Evolutionary conservation across 1,140 invertebrate genomes (phyloP).

Genomic region (Brachionus rubens): DNA sequence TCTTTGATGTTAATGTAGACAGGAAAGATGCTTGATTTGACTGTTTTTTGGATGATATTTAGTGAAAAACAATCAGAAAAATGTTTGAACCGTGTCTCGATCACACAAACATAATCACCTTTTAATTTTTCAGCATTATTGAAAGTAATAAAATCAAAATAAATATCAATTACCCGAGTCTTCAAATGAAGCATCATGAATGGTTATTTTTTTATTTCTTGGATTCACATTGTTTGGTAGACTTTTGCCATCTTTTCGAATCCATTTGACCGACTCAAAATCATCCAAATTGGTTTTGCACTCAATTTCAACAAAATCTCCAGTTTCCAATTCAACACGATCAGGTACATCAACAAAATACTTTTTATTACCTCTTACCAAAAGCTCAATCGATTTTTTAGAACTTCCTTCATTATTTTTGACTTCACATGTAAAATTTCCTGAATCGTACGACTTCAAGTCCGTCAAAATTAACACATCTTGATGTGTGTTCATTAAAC

Average conservation of each 20-base stretch:
- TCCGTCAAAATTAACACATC: background rate
- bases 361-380: background rate
- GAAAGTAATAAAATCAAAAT: no score
- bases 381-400: background rate
- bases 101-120: background rate
- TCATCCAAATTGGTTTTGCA: background rate
- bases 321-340: background rate
- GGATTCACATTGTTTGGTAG: background rate
- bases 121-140: no score
- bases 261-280: background rate
- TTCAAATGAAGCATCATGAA: background rate
- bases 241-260: background rate
- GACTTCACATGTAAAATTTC: background rate
- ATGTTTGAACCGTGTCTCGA: no score
- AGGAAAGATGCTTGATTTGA: background rate
- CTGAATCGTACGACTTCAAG: background rate
- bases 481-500: background rate
- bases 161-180: background rate
- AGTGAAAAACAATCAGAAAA: no score
- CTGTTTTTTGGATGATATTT: no score
- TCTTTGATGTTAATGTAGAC: background rate
- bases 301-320: background rate
- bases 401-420: background rate
- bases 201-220: background rate
- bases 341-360: background rate